These are phyloP conservation scores for Tuberolachnus salignus DNA, from an alignment of 2,888 invertebrate species.

Conservation along the genomic window DNA sequence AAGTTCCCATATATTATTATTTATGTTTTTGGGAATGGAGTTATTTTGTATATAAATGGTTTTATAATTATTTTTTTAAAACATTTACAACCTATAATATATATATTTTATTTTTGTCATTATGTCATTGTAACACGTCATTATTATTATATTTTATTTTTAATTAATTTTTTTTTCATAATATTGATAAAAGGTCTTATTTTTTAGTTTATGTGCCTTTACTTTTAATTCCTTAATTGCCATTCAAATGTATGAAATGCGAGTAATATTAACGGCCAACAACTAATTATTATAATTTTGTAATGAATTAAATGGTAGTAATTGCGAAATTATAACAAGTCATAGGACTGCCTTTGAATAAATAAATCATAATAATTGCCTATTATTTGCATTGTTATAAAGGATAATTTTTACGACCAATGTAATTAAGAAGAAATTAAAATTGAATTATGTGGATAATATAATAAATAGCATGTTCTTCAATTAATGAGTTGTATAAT, in stretches of 20 bases:
- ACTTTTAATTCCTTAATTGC: not conserved
- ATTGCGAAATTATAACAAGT: constrained; percentile 12
- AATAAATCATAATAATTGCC: constrained; percentile 19
- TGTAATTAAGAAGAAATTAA: constrained; percentile 28
- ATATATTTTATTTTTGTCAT: constrained; percentile 31
- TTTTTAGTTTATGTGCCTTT: not conserved
- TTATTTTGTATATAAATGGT: constrained; percentile 28
- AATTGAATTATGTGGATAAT: constrained; percentile 20
- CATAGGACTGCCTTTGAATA: constrained; percentile 11
- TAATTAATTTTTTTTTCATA: constrained; percentile 11
- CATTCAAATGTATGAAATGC: not conserved
- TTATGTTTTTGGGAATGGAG: not conserved
- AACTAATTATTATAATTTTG: not conserved
- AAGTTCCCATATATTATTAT: constrained; percentile 13
- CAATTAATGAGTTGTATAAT: not conserved
- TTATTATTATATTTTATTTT: not conserved
- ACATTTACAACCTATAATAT: not conserved
- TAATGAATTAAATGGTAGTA: not conserved
- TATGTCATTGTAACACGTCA: constrained; percentile 23
- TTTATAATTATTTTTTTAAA: not conserved
- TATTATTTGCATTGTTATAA: constrained; percentile 38
- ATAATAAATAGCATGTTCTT: constrained; percentile 32
- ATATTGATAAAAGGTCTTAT: not conserved
- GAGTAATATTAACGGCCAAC: not conserved
- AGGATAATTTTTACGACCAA: constrained; percentile 37